Evolutionary conservation across 2,888 invertebrate genomes (phyloP).

Genomic region (Tenthredo livida): DNA sequence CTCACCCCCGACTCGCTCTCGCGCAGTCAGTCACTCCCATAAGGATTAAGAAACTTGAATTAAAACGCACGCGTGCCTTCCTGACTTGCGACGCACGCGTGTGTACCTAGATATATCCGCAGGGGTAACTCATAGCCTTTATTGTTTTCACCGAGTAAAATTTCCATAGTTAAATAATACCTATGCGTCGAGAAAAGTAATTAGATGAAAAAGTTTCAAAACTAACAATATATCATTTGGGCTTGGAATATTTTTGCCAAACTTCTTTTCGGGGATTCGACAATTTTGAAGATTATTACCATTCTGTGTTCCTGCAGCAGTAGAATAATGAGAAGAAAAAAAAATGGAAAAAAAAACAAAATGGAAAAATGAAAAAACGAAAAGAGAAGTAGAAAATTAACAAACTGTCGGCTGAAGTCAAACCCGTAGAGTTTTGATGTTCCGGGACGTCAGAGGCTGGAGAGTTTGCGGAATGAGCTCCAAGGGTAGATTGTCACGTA

Average conservation of each 20-base stretch:
- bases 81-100: constrained; percentile 55
- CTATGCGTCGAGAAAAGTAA: not conserved
- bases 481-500: constrained; percentile 77
- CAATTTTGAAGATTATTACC: not conserved
- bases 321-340: not conserved
- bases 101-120: not conserved
- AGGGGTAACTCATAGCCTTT: constrained; percentile 3
- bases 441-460: constrained; percentile 12
- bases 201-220: not conserved
- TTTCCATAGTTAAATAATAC: not conserved
- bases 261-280: not conserved
- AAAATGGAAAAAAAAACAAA: not conserved
- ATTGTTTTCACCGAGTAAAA: constrained; percentile 34
- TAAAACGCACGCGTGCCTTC: constrained; percentile 68
- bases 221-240: not conserved
- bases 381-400: not conserved
- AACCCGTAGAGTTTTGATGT: not conserved
- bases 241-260: too few species aligned
- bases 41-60: constrained; percentile 67
- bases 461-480: constrained; percentile 70
- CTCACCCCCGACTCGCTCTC: not conserved
- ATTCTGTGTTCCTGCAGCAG: too few species aligned
- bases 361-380: too few species aligned
- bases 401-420: not conserved
- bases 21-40: constrained; percentile 49